Evolutionary conservation across 2,113 vertebrate genomes (phyloP), one percentile per base, ranked within the genome.

Genomic region (Gobiocypris rarus): DNA sequence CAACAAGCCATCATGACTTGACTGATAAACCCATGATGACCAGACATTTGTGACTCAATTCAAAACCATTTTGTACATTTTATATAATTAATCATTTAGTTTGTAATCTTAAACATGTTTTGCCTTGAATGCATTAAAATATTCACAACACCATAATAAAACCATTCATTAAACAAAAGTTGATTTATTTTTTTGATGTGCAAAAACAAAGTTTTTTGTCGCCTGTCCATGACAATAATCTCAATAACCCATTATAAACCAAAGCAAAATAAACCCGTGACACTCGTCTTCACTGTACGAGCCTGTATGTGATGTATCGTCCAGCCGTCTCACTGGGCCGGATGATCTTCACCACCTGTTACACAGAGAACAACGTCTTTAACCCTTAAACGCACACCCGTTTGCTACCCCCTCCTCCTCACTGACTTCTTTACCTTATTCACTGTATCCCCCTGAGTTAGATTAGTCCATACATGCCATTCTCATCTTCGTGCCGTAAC

Each of bases 301-400:
- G 95, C 5, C 98, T 93, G 94, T 99, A 98, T 50, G 98, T 99
- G 93, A 99, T 99, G 91, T 99, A 99, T 34, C 98, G 94, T 31
- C 98, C 97, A 0, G 98, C 98, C 0, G 98, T 99, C 93, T 99
- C 98, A 2, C 98, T 99, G 0, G 98, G 97, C 56, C 97, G 91
- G 73, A 99, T 99, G 90, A 99, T 99, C 93, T 99, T 99, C 84
- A 99, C 97, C 5, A 99, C 97, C 97, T 99, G 69, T 14, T 85
- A 1, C 9, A 77, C 10, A 71, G 1, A 38, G 4, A 34, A 4
- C 6, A 9, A 9, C 15, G 4, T 5, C 61, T 63, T 31, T 31
- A 19, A 52, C 41, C 31, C 31, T 31, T 31, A 31, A n/a, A n/a
- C n/a, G n/a, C n/a, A n/a, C n/a, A n/a, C n/a, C n/a, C n/a, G n/a